A percentile compares a stretch with the other conserved stretches of the same genome.
These are phyloP conservation scores for Tachysurus fulvidraco DNA, from an alignment of 2,113 vertebrate genomes.

Conservation along the genomic window DNA sequence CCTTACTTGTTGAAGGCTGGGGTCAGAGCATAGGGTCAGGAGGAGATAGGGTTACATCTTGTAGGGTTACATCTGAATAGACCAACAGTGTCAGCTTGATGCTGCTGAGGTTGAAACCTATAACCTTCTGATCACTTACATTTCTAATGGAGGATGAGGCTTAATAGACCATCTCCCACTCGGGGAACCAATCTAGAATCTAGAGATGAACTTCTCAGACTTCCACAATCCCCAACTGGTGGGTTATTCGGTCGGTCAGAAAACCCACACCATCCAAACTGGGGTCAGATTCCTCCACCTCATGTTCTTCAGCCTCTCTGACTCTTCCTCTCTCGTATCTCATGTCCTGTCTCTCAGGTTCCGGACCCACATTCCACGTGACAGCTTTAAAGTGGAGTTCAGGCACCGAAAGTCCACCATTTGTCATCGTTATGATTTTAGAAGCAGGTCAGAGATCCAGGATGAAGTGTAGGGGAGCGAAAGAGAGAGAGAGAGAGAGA, in stretches of 20 bases:
- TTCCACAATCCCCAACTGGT: background rate
- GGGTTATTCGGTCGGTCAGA: background rate
- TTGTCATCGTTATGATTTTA: conserved; percentile 6
- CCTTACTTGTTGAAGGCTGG: no score
- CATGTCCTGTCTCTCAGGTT: background rate
- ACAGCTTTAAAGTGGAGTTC: conserved; percentile 5
- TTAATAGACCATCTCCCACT: background rate
- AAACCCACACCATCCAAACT: background rate
- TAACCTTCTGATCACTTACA: background rate
- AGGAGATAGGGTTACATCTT: no score
- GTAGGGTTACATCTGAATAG: background rate
- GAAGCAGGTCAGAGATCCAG: conserved; percentile 1
- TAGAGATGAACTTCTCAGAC: background rate
- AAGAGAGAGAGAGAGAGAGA: background rate
- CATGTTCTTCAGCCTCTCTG: background rate
- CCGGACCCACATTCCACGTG: background rate
- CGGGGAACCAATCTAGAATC: background rate
- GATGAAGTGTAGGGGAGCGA: background rate
- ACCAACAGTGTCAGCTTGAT: background rate
- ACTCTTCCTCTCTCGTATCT: background rate
- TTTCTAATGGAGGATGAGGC: background rate
- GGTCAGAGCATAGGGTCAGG: no score
- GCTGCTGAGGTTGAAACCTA: background rate
- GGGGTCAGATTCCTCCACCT: background rate
- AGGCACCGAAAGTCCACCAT: no score